phyloP scores from a whole-genome alignment of 2,113 vertebrate species.

The Alosa alosa region DNA sequence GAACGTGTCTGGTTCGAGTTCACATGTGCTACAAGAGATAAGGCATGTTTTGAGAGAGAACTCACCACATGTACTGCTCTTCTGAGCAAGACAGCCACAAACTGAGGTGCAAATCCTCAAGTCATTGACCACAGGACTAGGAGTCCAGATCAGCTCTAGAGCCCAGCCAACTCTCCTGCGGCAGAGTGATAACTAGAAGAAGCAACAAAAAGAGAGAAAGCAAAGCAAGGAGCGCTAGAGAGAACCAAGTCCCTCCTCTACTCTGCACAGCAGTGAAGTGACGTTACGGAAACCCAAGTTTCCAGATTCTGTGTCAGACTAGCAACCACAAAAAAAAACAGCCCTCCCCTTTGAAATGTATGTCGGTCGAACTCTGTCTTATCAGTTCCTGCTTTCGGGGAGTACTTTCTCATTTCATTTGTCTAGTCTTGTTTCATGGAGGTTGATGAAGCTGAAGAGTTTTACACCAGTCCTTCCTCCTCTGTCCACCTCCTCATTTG shows the following conservation, averaged over 20 bases:
- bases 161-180: neutral
- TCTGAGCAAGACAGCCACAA: neutral
- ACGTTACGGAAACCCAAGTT: slow-evolving; percentile 48
- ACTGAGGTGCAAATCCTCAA: neutral
- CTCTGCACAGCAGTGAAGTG: slow-evolving; percentile 16
- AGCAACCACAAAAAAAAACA: slow-evolving; percentile 8
- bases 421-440: neutral
- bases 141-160: neutral
- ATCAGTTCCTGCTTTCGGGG: neutral
- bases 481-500: neutral
- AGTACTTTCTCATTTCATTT: neutral
- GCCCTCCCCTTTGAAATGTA: neutral
- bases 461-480: neutral
- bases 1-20: no score
- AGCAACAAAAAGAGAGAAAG: neutral
- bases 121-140: neutral
- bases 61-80: slow-evolving; percentile 31
- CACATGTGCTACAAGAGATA: neutral
- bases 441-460: neutral
- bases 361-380: neutral
- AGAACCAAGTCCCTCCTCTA: neutral
- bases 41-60: neutral
- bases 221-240: neutral
- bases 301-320: slow-evolving; percentile 27
- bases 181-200: neutral